A percentile compares a stretch with the other conserved stretches of the same genome.
Evolutionary conservation across 2,797 vertebrate species (phyloP).

Genomic region (Karalla daura): DNA sequence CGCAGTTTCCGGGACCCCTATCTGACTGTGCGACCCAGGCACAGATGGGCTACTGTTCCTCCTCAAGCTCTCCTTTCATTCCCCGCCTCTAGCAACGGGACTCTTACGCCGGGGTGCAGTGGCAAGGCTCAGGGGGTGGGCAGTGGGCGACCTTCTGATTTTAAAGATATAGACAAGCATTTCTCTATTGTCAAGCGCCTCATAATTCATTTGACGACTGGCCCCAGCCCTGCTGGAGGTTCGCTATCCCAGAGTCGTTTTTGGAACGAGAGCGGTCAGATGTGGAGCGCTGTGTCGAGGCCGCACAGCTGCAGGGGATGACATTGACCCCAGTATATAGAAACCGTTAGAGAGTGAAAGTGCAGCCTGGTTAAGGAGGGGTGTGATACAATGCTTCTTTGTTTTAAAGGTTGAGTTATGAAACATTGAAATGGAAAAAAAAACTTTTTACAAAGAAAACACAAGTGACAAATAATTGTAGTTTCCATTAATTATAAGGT

Average conservation of each 20-base stretch:
- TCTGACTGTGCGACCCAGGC: conserved; percentile 54
- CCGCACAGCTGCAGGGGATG: conserved; percentile 71
- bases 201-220: conserved; percentile 63
- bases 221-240: conserved; percentile 60
- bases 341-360: conserved; percentile 62
- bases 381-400: conserved; percentile 50
- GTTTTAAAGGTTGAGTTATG: conserved; percentile 52
- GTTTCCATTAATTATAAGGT: too few relatives aligned
- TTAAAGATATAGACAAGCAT: conserved; percentile 84
- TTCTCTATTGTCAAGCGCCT: conserved; percentile 68
- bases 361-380: conserved; percentile 72
- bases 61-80: conserved; percentile 83
- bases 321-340: conserved; percentile 69
- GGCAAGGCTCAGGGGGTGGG: conserved; percentile 65
- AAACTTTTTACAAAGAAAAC: too few relatives aligned
- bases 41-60: conserved; percentile 84
- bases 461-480: too few relatives aligned
- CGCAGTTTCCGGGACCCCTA: conserved; percentile 83
- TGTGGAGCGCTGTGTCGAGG: conserved; percentile 40
- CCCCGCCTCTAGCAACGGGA: conserved; percentile 59
- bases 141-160: conserved; percentile 80
- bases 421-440: background rate
- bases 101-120: conserved; percentile 49
- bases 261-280: conserved; percentile 34
- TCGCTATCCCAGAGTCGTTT: conserved; percentile 71